phyloP scores from a whole-genome alignment of 2,797 vertebrate genomes.

The Gadopsis bispinosus region DNA sequence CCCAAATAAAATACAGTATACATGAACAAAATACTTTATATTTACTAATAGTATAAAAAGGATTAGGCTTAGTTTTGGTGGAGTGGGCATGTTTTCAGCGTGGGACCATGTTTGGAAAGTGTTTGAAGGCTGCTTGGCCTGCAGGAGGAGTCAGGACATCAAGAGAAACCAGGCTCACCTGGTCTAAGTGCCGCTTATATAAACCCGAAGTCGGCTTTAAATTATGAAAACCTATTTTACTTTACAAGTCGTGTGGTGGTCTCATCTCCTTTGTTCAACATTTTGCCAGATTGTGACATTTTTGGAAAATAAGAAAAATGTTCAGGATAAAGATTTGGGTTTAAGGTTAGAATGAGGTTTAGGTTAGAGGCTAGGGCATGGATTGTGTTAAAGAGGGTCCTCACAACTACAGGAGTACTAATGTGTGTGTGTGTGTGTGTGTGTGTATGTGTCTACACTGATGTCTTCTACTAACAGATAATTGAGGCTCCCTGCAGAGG shows the following conservation, averaged over 20 bases:
- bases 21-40: background rate
- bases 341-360: background rate
- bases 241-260: background rate
- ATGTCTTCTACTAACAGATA: constrained; percentile 9
- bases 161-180: background rate
- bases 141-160: background rate
- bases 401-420: background rate
- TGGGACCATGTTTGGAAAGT: background rate
- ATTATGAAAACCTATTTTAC: background rate
- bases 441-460: constrained; percentile 8
- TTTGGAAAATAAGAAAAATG: background rate
- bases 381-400: background rate
- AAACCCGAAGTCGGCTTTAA: background rate
- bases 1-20: background rate
- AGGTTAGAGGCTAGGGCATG: background rate
- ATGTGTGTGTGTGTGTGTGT: constrained; percentile 13
- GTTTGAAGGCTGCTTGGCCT: background rate
- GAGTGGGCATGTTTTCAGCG: too few relatives aligned
- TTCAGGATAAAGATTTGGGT: too few relatives aligned
- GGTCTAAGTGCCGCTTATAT: background rate
- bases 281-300: background rate
- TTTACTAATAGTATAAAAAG: background rate
- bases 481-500: constrained; percentile 30
- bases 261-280: background rate
- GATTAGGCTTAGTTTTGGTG: background rate